Base-by-base conservation (phyloP, 2,797 vertebrate species). In the Tinamus major region DNA sequence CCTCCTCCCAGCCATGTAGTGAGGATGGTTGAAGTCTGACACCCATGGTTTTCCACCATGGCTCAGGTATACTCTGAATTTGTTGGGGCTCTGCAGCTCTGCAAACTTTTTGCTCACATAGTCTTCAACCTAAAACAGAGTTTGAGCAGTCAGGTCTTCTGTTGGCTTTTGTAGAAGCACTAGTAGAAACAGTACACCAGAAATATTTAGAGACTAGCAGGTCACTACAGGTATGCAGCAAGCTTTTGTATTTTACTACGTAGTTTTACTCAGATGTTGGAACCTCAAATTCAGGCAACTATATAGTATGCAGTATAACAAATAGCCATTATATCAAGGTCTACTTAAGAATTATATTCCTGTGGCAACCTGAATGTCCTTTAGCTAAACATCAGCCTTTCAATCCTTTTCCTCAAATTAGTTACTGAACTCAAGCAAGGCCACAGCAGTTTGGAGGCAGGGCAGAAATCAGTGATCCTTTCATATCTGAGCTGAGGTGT, bases 11-110 rank as follows among this genome's bases (percentile, higher is more conserved):
- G 99, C 99, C 98, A 99, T 93, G 93, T 99, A 99, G 95, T 99
- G 99, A 0, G 99, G 99, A 87, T 99, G 99, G 96, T 99, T 99
- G 96, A 99, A 99, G 98, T 99, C 99, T 20, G 99, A 98, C n/a
- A 99, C 98, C 99, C 99, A 99, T 84, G 99, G 99, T 77, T 98
- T 99, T 69, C 99, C 99, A 44, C 99, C 99, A 6, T 99, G 98
- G 77, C 98, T 98, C 97, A 99, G 98, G 76, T 97, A 96, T 7
- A 98, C 98, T 14, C 97, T 98, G 95, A 99, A 97, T 91, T 98
- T 99, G 97, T 99, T 99, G 31, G 99, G 99, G 75, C 98, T 99
- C 48, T 91, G 97, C 84, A 98, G 93, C 21, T 99, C 98, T 2
- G 97, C 97, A 97, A 99, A 99, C 92, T 97, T 98, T 94, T 98